Evolutionary conservation across 64 coral and sea anemone genomes (phyloP).

Genomic region (Pocillopora damicornis): DNA sequence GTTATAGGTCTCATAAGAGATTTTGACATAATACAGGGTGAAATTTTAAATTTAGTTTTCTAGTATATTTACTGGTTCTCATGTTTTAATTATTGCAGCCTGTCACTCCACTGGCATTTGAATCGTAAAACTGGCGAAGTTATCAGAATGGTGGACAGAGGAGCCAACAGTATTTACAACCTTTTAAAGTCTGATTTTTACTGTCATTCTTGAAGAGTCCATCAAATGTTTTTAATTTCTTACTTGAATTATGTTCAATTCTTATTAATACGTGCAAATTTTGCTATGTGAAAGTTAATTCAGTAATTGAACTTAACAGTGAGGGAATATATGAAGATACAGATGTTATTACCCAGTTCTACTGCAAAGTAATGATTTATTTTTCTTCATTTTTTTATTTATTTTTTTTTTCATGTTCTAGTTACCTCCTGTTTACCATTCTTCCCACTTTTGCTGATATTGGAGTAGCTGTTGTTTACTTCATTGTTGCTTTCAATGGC

Average conservation of each 20-base stretch:
- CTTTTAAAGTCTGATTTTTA: slow-evolving; percentile 64
- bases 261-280: not conserved
- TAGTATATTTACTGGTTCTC: not conserved
- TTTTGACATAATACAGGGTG: too few species aligned
- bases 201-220: not conserved
- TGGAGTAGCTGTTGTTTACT: slow-evolving; percentile 78
- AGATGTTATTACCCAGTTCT: too few species aligned
- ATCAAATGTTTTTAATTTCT: not conserved
- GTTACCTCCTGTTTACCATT: slow-evolving; percentile 80
- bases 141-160: slow-evolving; percentile 92
- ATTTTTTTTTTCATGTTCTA: slow-evolving; percentile 15
- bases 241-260: not conserved
- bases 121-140: slow-evolving; percentile 95
- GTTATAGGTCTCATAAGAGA: too few species aligned
- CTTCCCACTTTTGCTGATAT: slow-evolving; percentile 82
- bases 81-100: slow-evolving; percentile 28
- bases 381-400: not conserved
- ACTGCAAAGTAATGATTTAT: too few species aligned
- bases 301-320: too few species aligned
- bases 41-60: too few species aligned
- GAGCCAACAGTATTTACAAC: slow-evolving; percentile 90
- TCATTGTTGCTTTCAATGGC: slow-evolving; percentile 70
- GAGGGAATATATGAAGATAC: too few species aligned
- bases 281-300: too few species aligned
- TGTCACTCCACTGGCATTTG: slow-evolving; percentile 95